Evolutionary conservation across 2,797 vertebrate genomes (phyloP).

Genomic region (Clarias pachynema): DNA sequence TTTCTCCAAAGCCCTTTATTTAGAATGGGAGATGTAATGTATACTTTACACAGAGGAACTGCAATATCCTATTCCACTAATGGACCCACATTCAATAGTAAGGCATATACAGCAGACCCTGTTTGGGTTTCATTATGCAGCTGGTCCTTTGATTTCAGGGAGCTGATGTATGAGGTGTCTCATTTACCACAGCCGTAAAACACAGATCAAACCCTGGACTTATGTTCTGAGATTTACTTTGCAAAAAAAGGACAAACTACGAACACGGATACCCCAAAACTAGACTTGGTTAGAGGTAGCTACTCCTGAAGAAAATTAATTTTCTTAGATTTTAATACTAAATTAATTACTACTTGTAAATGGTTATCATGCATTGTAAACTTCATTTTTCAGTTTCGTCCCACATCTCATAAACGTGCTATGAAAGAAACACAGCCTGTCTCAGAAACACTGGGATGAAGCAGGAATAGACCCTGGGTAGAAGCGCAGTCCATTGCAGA

Average conservation of each 20-base stretch:
- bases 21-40: conserved; percentile 64
- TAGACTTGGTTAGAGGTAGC: not conserved
- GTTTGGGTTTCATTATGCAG: conserved; percentile 64
- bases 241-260: not conserved
- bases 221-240: not conserved
- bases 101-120: conserved; percentile 48
- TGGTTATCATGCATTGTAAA: not conserved
- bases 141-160: conserved; percentile 60
- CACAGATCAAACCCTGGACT: conserved; percentile 55
- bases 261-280: not conserved
- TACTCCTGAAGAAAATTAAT: not conserved
- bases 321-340: no score
- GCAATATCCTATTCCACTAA: conserved; percentile 75
- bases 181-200: conserved; percentile 32
- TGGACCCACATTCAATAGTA: conserved; percentile 61
- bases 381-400: not conserved
- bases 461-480: not conserved
- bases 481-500: not conserved
- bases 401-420: not conserved
- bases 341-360: not conserved
- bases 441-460: not conserved
- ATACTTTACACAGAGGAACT: conserved; percentile 74
- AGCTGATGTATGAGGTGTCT: conserved; percentile 69
- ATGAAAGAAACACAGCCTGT: not conserved
- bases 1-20: conserved; percentile 59